Conservation (phyloP, 2,113 vertebrate species). For the Pampusana beccarii region DNA sequence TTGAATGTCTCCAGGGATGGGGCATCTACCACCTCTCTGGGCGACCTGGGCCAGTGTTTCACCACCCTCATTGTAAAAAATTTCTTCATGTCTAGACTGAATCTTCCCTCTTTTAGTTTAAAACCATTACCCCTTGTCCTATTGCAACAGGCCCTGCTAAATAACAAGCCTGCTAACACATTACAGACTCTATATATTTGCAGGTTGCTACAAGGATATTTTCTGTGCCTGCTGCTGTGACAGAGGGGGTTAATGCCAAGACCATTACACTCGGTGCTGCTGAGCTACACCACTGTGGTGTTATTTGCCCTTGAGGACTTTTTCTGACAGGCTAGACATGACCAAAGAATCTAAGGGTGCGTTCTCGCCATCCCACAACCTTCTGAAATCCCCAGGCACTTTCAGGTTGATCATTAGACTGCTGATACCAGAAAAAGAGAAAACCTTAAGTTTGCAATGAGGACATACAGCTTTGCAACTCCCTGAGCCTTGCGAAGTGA, state of each 20-base stretch:
- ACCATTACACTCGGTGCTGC: background rate
- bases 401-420: background rate
- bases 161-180: too few species aligned
- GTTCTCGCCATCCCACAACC: background rate
- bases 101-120: too few species aligned
- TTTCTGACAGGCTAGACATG: background rate
- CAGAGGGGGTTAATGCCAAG: background rate
- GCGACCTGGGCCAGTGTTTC: too few species aligned
- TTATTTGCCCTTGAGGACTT: background rate
- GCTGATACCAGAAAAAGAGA: background rate
- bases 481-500: fast-evolving
- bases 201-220: background rate
- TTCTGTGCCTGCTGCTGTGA: background rate
- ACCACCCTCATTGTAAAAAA: too few species aligned
- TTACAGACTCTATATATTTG: fast-evolving
- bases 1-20: too few species aligned
- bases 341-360: background rate
- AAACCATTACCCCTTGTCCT: too few species aligned
- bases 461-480: background rate
- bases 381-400: background rate
- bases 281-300: background rate
- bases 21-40: too few species aligned
- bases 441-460: background rate
- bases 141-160: too few species aligned
- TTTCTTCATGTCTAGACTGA: too few species aligned